Evolutionary conservation across 1,140 invertebrate species (phyloP).

Genomic region (Trichonephila clavata): DNA sequence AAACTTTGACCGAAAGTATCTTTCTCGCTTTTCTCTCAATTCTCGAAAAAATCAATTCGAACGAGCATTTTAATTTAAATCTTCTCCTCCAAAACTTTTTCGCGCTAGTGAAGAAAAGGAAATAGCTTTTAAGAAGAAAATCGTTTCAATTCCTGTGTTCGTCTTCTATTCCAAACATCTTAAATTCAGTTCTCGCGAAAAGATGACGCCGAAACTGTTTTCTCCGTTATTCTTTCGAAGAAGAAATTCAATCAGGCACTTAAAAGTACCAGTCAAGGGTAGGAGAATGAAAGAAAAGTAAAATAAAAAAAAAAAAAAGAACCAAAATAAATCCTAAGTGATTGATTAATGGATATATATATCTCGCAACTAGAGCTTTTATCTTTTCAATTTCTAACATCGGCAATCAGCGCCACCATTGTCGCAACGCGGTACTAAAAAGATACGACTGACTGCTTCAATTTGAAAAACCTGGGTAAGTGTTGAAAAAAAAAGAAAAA

Average conservation of each 20-base stretch:
- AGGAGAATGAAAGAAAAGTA: background rate
- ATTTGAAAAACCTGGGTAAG: constrained; percentile 67
- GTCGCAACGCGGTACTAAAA: constrained; percentile 41
- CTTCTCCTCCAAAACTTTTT: constrained; percentile 30
- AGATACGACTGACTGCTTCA: constrained; percentile 68
- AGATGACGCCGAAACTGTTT: constrained; percentile 27
- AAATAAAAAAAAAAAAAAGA: background rate
- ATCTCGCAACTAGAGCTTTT: constrained; percentile 66
- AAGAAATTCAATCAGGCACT: constrained; percentile 68
- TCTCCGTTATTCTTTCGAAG: constrained; percentile 25
- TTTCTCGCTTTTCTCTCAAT: constrained; percentile 14
- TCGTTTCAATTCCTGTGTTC: background rate
- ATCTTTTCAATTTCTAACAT: constrained; percentile 72
- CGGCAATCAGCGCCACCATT: constrained; percentile 43
- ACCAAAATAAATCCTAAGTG: constrained; percentile 74
- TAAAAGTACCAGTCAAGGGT: constrained; percentile 66
- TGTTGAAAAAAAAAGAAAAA: background rate
- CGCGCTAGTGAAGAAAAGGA: constrained; percentile 51
- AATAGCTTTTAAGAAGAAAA: constrained; percentile 56
- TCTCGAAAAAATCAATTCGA: constrained; percentile 44
- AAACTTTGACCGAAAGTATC: constrained; percentile 48
- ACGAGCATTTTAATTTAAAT: constrained; percentile 73
- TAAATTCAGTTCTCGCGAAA: constrained; percentile 39
- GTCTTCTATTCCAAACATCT: constrained; percentile 52
- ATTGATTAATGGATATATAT: constrained; percentile 75